phyloP scores from a whole-genome alignment of 2,888 invertebrate species.

The Drosophila seclusa region DNA sequence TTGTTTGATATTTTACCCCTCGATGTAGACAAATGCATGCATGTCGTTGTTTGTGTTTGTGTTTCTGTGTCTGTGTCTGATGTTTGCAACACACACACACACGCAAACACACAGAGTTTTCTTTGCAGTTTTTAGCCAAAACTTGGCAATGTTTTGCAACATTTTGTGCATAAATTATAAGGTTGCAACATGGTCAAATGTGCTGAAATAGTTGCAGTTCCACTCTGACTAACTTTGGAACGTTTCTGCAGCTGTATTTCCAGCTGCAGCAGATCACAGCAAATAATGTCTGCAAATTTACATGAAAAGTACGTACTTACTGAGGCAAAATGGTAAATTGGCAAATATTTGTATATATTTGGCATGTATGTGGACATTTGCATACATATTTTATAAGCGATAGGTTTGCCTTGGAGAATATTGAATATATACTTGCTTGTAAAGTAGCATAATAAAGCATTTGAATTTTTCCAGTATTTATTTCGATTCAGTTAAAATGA shows the following conservation, averaged over 20 bases:
- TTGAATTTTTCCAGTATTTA: background rate
- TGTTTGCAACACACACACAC: conserved; percentile 43
- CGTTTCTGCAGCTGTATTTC: conserved; percentile 17
- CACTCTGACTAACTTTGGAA: conserved; percentile 24
- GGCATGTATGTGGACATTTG: background rate
- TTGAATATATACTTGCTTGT: background rate
- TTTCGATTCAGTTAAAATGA: background rate
- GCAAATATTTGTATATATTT: background rate
- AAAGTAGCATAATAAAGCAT: background rate
- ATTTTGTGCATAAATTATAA: conserved; percentile 74
- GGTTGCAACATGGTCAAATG: conserved; percentile 57
- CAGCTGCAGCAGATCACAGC: conserved; percentile 20
- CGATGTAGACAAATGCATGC: conserved; percentile 11
- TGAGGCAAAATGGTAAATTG: conserved; percentile 4
- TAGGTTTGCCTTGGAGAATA: background rate
- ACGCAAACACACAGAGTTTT: conserved; percentile 48
- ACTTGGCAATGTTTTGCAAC: conserved; percentile 74
- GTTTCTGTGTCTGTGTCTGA: conserved; percentile 26
- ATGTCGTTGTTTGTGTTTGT: conserved; percentile 13
- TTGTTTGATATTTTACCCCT: conserved; percentile 73
- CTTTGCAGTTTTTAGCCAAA: conserved; percentile 60
- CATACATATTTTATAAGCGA: background rate
- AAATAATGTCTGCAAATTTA: conserved; percentile 6
- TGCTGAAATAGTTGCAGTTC: conserved; percentile 38
- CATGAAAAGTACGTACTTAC: conserved; percentile 1